Conservation (phyloP, 2,113 vertebrate genomes). For the Turdus rufiventris region DNA sequence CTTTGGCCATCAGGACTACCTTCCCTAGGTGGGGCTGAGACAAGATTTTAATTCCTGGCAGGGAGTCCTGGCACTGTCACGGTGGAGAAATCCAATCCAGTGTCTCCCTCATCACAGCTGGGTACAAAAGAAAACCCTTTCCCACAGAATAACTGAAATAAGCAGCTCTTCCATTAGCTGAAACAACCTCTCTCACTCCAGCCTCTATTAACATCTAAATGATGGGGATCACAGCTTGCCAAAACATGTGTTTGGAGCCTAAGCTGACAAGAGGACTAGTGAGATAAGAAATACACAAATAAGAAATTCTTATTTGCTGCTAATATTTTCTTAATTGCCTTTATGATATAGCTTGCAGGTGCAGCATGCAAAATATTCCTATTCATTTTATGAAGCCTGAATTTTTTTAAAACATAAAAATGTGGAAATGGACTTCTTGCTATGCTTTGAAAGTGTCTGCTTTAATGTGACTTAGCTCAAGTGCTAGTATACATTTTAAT, state of each 20-base stretch:
- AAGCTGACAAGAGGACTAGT: neutral
- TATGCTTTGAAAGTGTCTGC: neutral
- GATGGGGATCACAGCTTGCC: neutral
- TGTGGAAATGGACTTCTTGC: neutral
- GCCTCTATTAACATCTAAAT: neutral
- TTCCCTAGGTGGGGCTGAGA: fast-evolving
- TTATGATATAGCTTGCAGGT: neutral
- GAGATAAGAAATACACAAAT: neutral
- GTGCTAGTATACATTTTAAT: neutral
- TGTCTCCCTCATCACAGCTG: neutral
- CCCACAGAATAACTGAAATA: neutral
- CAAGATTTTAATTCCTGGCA: neutral
- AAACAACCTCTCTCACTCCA: neutral
- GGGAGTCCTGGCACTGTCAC: fast-evolving
- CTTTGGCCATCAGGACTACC: neutral
- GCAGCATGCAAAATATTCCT: neutral
- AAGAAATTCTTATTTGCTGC: neutral
- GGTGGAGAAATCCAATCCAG: neutral
- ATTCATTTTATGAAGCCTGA: neutral
- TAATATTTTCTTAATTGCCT: neutral
- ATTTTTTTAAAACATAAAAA: neutral
- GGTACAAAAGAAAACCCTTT: neutral
- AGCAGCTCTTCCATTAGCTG: neutral
- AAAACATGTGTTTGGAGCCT: neutral
- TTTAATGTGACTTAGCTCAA: neutral